Evolutionary conservation across 1,140 invertebrate species (phyloP).

Genomic region (Acromyrmex heyeri): DNA sequence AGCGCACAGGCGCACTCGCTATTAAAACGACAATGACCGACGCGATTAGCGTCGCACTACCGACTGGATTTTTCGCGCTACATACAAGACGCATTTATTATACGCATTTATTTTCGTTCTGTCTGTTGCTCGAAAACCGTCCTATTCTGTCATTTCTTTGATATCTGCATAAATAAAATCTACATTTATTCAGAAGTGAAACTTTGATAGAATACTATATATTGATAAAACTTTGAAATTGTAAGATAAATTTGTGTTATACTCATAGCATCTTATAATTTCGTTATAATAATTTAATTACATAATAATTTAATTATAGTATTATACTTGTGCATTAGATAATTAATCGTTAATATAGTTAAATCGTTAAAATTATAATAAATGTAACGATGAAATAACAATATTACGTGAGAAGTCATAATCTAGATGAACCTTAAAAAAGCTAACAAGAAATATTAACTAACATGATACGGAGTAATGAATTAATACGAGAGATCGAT

Average conservation of each 20-base stretch:
- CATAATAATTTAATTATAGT: background rate
- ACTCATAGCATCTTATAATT: background rate
- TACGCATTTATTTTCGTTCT: background rate
- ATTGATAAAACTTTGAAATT: constrained; percentile 5
- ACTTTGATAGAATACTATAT: background rate
- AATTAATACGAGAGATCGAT: constrained; percentile 54
- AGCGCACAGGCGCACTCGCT: constrained; percentile 26
- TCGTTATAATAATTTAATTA: background rate
- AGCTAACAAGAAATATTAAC: constrained; percentile 7
- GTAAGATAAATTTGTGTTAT: background rate
- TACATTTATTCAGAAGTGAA: background rate
- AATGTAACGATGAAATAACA: background rate
- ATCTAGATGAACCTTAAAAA: constrained; percentile 1
- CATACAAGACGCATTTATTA: constrained; percentile 4
- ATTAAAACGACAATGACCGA: constrained; percentile 61
- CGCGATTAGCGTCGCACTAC: constrained; percentile 46
- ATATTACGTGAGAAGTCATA: background rate
- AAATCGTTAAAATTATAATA: background rate
- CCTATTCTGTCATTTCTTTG: background rate
- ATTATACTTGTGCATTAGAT: background rate
- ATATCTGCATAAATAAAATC: background rate
- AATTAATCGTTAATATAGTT: background rate
- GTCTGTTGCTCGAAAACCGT: background rate
- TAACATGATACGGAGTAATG: constrained; percentile 26
- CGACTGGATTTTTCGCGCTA: constrained; percentile 38